Evolutionary conservation across 1,140 invertebrate species (phyloP).

Genomic region (Sinonovacula constricta): DNA sequence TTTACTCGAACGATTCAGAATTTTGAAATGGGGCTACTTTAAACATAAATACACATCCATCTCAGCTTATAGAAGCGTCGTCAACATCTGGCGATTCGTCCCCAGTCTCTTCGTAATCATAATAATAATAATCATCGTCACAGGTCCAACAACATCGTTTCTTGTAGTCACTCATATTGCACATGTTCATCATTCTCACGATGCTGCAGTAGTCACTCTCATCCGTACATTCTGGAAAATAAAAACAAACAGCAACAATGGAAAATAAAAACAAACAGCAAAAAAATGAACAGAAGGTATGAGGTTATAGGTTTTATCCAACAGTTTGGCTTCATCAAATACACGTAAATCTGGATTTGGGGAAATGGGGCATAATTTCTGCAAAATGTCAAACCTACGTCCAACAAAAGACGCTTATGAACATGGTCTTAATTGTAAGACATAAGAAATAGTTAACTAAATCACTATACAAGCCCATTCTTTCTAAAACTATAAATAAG

Average conservation of each 20-base stretch:
- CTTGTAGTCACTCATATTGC: slow-evolving; percentile 22
- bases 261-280: not conserved
- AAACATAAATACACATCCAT: not conserved
- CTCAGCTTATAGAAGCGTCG: not conserved
- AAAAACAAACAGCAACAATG: not conserved
- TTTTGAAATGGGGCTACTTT: too few relatives aligned
- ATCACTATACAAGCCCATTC: not conserved
- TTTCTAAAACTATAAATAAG: too few relatives aligned
- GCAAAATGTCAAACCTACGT: too few relatives aligned
- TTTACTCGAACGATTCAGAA: too few relatives aligned
- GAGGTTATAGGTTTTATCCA: not conserved
- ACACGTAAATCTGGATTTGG: too few relatives aligned
- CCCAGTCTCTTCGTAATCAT: slow-evolving; percentile 4
- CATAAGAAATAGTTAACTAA: slow-evolving; percentile 3
- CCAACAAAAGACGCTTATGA: too few relatives aligned
- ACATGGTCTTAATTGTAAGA: too few relatives aligned
- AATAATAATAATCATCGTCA: slow-evolving; percentile 17
- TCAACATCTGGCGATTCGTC: not conserved
- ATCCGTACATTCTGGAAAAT: slow-evolving; percentile 40
- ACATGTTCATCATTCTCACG: slow-evolving; percentile 28
- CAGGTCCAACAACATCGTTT: slow-evolving; percentile 32
- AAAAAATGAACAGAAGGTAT: not conserved
- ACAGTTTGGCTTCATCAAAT: too few relatives aligned
- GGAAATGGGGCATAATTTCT: too few relatives aligned
- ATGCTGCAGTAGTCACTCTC: slow-evolving; percentile 43